Conservation (phyloP, 2,113 vertebrate genomes). For the Rutilus rutilus region DNA sequence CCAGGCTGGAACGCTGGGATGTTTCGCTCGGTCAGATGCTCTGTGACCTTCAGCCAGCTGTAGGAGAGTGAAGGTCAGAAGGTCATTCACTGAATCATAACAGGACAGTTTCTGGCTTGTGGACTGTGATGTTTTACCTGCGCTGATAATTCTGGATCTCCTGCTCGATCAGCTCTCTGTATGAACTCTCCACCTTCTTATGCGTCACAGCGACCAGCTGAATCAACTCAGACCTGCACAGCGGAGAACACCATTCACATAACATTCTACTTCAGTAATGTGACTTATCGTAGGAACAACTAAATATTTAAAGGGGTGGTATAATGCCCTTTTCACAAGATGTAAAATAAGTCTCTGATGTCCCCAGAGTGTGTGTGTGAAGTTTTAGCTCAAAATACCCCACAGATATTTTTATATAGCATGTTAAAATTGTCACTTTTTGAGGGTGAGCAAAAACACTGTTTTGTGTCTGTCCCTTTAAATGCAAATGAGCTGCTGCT, state of each 20-base stretch:
- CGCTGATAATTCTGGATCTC: slow-evolving; percentile 93
- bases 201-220: slow-evolving; percentile 95
- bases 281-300: background rate
- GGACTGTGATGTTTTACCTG: slow-evolving; percentile 76
- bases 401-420: too few species aligned
- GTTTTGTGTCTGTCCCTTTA: too few species aligned
- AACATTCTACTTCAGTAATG: background rate
- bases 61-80: slow-evolving; percentile 13
- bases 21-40: slow-evolving; percentile 86
- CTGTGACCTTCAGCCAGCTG: slow-evolving; percentile 93
- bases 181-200: slow-evolving; percentile 86
- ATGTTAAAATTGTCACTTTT: too few species aligned
- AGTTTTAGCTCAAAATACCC: too few species aligned
- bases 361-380: too few species aligned
- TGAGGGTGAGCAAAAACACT: too few species aligned
- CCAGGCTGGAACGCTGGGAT: slow-evolving; percentile 87
- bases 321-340: too few species aligned
- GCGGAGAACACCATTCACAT: background rate
- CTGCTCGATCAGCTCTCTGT: slow-evolving; percentile 91
- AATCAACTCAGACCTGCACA: slow-evolving; percentile 91
- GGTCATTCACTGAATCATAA: background rate
- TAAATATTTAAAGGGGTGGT: background rate
- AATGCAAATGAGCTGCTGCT: too few species aligned
- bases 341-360: too few species aligned
- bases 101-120: too few species aligned